Evolutionary conservation across 2,888 invertebrate genomes (phyloP).

Genomic region (Abrostola triplasia): DNA sequence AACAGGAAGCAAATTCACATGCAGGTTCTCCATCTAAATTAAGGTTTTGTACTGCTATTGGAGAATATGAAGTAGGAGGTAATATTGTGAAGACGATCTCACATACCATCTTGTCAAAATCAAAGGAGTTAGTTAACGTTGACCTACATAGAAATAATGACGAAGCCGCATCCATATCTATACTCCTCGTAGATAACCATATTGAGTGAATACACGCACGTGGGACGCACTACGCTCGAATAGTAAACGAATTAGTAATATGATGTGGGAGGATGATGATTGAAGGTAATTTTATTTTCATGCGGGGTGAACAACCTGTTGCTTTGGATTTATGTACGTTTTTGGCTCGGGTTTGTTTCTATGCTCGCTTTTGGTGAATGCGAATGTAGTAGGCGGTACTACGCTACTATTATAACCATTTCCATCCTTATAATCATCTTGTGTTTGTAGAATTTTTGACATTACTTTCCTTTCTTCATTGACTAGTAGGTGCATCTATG

Average conservation of each 20-base stretch:
- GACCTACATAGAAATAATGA: slow-evolving; percentile 32
- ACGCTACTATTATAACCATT: slow-evolving; percentile 2
- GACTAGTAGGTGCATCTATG: not conserved
- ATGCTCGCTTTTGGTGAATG: slow-evolving; percentile 29
- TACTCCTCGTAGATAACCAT: slow-evolving; percentile 41
- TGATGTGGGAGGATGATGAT: slow-evolving; percentile 80
- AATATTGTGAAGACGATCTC: not conserved
- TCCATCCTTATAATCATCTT: not conserved
- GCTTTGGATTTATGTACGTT: slow-evolving; percentile 29
- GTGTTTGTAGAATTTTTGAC: not conserved
- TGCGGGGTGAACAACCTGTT: slow-evolving; percentile 77
- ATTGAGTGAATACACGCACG: slow-evolving; percentile 67
- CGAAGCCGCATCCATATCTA: slow-evolving; percentile 17
- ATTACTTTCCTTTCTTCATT: too few species aligned
- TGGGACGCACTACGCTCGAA: slow-evolving; percentile 70
- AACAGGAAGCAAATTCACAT: too few species aligned
- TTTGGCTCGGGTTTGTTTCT: slow-evolving; percentile 37
- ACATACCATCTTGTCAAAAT: slow-evolving; percentile 2
- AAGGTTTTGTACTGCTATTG: not conserved
- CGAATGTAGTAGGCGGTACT: slow-evolving; percentile 27
- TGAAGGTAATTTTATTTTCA: slow-evolving; percentile 82
- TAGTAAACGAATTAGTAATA: slow-evolving; percentile 82
- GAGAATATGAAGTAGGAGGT: not conserved
- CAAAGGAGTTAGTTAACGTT: slow-evolving; percentile 15
- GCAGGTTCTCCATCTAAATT: too few species aligned